These are phyloP conservation scores for Epinephelus malabaricus DNA, from an alignment of 2,797 vertebrate genomes.

Conservation along the genomic window DNA sequence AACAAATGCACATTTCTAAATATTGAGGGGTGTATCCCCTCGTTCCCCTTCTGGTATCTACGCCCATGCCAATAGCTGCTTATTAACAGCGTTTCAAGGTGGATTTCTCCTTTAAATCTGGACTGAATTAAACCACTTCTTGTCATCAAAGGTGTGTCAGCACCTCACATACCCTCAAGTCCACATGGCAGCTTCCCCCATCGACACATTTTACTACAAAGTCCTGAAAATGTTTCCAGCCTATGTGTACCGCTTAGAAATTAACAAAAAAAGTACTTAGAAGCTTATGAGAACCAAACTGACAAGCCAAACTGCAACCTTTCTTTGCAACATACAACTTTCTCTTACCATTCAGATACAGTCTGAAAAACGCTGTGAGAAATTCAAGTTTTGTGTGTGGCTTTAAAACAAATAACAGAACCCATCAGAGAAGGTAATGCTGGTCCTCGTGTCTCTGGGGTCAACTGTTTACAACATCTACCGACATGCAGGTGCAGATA, in stretches of 20 bases:
- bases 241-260: slow-evolving; percentile 69
- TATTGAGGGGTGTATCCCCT: too few species aligned
- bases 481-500: not conserved
- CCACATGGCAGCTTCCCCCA: not conserved
- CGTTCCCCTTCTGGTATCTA: too few species aligned
- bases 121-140: slow-evolving; percentile 27
- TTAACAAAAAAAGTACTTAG: not conserved
- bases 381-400: slow-evolving; percentile 67
- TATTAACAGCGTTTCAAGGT: slow-evolving; percentile 39
- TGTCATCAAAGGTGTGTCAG: slow-evolving; percentile 1
- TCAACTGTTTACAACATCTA: not conserved
- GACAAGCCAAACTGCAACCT: not conserved
- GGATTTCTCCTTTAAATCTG: slow-evolving; percentile 50
- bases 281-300: slow-evolving; percentile 25
- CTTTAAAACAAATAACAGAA: slow-evolving; percentile 36
- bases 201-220: slow-evolving; percentile 29
- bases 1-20: too few species aligned
- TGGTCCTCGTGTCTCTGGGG: slow-evolving; percentile 44
- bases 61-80: not conserved
- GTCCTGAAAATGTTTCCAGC: slow-evolving; percentile 59
- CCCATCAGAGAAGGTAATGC: not conserved
- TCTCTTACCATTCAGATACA: slow-evolving; percentile 24
- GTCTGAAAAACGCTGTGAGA: slow-evolving; percentile 39
- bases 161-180: slow-evolving; percentile 1
- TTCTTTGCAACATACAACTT: slow-evolving; percentile 8